Conservation (phyloP, 2,888 invertebrate species). For the Erannis defoliaria region DNA sequence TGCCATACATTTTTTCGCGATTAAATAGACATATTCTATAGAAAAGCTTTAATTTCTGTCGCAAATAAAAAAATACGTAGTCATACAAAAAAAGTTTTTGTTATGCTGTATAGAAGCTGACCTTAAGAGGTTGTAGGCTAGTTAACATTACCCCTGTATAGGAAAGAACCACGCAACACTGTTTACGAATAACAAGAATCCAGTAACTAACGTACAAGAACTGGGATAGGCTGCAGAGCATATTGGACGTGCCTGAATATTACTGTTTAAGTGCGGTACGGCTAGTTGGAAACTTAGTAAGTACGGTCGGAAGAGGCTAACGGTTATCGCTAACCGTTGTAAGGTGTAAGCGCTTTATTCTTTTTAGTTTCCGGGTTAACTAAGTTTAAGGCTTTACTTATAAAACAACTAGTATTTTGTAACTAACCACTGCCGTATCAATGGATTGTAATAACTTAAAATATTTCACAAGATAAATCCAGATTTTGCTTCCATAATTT, state of each 20-base stretch:
- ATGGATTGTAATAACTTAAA: neutral
- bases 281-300: slow-evolving; percentile 15
- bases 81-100: too few species aligned
- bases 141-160: too few species aligned
- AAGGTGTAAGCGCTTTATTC: slow-evolving; percentile 1
- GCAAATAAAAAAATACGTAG: too few species aligned
- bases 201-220: slow-evolving; percentile 9
- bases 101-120: too few species aligned
- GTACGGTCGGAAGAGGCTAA: slow-evolving; percentile 8
- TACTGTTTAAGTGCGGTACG: slow-evolving; percentile 11
- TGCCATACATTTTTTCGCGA: too few species aligned
- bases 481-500: too few species aligned
- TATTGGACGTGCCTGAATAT: slow-evolving; percentile 9
- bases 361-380: slow-evolving; percentile 1
- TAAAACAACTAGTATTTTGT: neutral
- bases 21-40: too few species aligned
- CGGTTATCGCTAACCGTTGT: slow-evolving; percentile 9
- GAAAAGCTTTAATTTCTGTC: too few species aligned
- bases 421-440: too few species aligned
- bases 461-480: too few species aligned
- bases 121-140: too few species aligned
- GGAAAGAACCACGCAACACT: neutral
- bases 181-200: slow-evolving; percentile 4
- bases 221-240: neutral
- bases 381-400: neutral